These are phyloP conservation scores for Chamaea fasciata DNA, from an alignment of 2,113 vertebrate genomes.

Conservation along the genomic window DNA sequence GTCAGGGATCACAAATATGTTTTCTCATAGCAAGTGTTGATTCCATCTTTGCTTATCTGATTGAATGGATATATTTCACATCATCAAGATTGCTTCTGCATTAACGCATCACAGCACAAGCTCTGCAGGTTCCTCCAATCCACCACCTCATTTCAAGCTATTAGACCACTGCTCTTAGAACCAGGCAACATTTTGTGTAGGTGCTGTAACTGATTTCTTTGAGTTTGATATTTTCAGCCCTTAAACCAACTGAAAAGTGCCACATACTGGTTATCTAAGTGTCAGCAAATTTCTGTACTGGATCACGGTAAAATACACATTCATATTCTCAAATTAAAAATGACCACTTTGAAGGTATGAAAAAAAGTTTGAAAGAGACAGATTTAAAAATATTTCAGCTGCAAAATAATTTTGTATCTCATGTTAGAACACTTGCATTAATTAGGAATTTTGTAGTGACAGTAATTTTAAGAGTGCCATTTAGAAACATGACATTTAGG, in stretches of 20 bases:
- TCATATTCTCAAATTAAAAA: conserved; percentile 27
- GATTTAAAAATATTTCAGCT: conserved; percentile 44
- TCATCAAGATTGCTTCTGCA: background rate
- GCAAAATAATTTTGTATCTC: conserved; percentile 1
- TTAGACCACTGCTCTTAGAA: background rate
- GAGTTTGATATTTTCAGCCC: background rate
- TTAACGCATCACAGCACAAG: background rate
- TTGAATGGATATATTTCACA: background rate
- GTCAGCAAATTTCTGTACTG: background rate
- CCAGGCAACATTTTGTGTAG: background rate
- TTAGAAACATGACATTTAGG: conserved; percentile 41
- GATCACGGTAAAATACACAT: background rate
- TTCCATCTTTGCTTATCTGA: background rate
- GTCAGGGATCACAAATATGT: background rate
- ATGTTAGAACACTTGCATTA: conserved; percentile 20
- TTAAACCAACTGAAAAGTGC: background rate
- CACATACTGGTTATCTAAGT: background rate
- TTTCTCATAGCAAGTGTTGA: background rate
- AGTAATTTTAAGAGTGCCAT: conserved; percentile 32
- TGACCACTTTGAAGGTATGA: background rate
- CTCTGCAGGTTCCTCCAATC: background rate
- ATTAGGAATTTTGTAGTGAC: conserved; percentile 47
- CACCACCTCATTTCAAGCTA: background rate
- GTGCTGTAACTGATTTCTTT: background rate
- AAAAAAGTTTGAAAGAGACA: background rate